These are phyloP conservation scores for Thumatha senex DNA, from an alignment of 2,888 invertebrate genomes.

Conservation along the genomic window DNA sequence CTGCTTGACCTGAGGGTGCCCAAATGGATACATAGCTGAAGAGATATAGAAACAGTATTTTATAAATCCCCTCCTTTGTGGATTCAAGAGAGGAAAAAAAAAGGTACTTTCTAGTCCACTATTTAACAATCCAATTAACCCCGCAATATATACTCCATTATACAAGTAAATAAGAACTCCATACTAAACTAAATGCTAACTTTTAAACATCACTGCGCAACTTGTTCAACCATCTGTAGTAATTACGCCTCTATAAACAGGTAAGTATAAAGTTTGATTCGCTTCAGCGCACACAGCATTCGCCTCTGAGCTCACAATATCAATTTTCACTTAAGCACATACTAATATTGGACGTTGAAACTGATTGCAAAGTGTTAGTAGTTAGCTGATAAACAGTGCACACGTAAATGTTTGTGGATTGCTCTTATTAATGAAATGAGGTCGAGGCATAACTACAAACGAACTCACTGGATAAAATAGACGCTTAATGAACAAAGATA, in stretches of 20 bases:
- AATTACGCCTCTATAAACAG: not conserved
- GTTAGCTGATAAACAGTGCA: constrained; percentile 63
- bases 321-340: constrained; percentile 37
- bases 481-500: constrained; percentile 10
- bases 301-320: constrained; percentile 36
- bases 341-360: constrained; percentile 46
- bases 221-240: not conserved
- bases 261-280: constrained; percentile 3
- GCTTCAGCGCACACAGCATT: constrained; percentile 3
- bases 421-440: constrained; percentile 73
- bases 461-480: constrained; percentile 13
- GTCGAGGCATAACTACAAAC: constrained; percentile 56
- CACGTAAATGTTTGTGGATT: constrained; percentile 72
- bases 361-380: constrained; percentile 69
- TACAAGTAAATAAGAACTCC: not conserved
- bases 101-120: too few relatives aligned
- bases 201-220: not conserved
- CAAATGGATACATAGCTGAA: too few relatives aligned
- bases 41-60: too few relatives aligned
- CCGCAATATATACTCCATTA: not conserved
- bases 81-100: too few relatives aligned
- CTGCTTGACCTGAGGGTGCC: too few relatives aligned
- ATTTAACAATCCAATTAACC: not conserved
- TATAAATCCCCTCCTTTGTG: too few relatives aligned
- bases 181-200: not conserved